Evolutionary conservation across 2,888 invertebrate genomes (phyloP), one percentile per base, ranked within the genome.

Genomic region (Oligia latruncula): DNA sequence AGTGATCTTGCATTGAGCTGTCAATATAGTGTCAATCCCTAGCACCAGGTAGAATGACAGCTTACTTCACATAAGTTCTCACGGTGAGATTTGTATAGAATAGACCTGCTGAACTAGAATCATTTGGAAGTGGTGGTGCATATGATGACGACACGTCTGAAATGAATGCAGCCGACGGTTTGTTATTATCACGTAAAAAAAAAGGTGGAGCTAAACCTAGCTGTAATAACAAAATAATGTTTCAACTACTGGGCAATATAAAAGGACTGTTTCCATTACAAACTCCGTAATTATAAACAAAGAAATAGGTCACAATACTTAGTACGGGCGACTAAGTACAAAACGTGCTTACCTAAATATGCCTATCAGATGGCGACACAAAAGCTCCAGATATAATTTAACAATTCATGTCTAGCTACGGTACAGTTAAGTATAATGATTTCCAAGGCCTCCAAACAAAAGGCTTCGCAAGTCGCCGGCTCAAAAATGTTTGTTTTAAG

Each of bases 401-500:
- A 78, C 64, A 72, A 67, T 74, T 78, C 52, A 66, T 71, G 76
- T 71, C 77, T 80, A 78, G 9, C 9, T 72, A 68, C n/a, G 55
- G 66, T 78, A 82, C 75, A 75, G 71, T 67, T 71, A 72, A 83
- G 66, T 52, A 83, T 87, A 55, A 55, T 55, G 55, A 23, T 55
- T 23, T 23, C 43, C 13, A 74, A 80, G 65, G 67, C 64, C 77
- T 75, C 23, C 11, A 66, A 83, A 87, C 83, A 89, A 87, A 86
- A 78, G 74, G 75, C 65, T 64, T 20, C 29, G 74, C 66, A 74
- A 81, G 72, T 43, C 64, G 67, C 60, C 1, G 46, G 72, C 74
- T 82, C 77, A 84, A 89, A 89, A 89, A 84, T 87, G 55, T 88
- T 90, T 88, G 89, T 88, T 82, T 87, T 90, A 88, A 89, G 83